A percentile compares a stretch with the other conserved stretches of the same genome.
Evolutionary conservation across 2,113 vertebrate species (phyloP).

Genomic region (Podocnemis expansa): DNA sequence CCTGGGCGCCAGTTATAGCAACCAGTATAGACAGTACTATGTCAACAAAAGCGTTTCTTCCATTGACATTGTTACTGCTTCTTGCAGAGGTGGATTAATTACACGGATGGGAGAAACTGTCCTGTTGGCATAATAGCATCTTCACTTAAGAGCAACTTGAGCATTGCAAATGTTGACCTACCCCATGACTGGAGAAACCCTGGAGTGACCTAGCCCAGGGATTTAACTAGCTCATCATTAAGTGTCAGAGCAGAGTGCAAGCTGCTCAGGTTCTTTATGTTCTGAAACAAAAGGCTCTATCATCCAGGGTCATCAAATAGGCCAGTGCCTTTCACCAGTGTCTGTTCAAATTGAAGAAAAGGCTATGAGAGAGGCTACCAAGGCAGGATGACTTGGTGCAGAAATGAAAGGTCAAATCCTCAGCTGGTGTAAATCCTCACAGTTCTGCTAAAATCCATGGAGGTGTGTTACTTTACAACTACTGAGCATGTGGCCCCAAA

Average conservation of each 20-base stretch:
- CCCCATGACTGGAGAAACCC: background rate
- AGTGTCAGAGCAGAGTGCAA: background rate
- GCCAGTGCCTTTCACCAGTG: background rate
- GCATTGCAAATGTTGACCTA: background rate
- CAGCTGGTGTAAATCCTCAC: background rate
- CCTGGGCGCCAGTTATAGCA: background rate
- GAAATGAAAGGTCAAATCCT: background rate
- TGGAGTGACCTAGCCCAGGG: background rate
- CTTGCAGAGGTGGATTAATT: no score
- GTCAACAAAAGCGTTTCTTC: background rate
- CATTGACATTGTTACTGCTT: no score
- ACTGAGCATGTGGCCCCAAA: background rate
- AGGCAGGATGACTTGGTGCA: background rate
- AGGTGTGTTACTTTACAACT: background rate
- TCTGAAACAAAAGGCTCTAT: background rate
- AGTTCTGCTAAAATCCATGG: background rate
- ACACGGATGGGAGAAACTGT: no score
- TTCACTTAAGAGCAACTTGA: background rate
- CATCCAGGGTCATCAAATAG: background rate
- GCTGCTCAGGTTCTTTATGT: accelerated
- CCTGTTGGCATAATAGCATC: background rate
- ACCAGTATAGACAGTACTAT: background rate
- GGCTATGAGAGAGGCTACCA: background rate
- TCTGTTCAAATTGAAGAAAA: background rate
- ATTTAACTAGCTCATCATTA: background rate